A percentile compares a stretch with the other conserved stretches of the same genome.
phyloP scores from a whole-genome alignment of 2,113 vertebrate genomes.

The Megaceryle maxima region DNA sequence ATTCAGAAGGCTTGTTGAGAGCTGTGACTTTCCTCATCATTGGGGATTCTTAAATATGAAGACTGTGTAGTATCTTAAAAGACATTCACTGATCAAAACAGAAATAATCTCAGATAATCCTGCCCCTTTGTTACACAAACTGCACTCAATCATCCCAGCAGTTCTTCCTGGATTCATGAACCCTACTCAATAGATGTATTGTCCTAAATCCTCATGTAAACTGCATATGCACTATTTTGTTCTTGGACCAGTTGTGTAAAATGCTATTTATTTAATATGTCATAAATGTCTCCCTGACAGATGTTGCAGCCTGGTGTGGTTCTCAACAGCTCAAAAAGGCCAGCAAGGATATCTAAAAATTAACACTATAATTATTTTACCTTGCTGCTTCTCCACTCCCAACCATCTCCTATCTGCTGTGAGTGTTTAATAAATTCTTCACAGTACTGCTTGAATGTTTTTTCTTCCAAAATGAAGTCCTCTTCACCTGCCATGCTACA shows the following conservation, averaged over 20 bases:
- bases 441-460: conserved; percentile 79
- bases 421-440: conserved; percentile 82
- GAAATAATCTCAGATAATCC: not conserved
- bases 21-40: not conserved
- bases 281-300: not conserved
- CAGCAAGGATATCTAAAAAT: not conserved
- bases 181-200: not conserved
- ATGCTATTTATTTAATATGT: not conserved
- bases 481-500: conserved; percentile 53
- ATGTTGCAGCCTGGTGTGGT: not conserved
- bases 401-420: conserved; percentile 81
- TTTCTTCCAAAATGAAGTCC: conserved; percentile 77
- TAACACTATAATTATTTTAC: conserved; percentile 60
- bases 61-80: not conserved
- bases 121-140: not conserved
- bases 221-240: not conserved
- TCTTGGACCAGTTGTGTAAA: not conserved
- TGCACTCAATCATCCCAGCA: not conserved
- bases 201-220: not conserved
- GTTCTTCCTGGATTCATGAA: not conserved
- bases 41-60: not conserved
- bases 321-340: not conserved
- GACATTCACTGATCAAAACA: not conserved
- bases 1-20: not conserved
- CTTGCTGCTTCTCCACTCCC: conserved; percentile 86